Evolutionary conservation across 2,113 vertebrate species (phyloP).

Genomic region (Tenebrosternarchus preto): DNA sequence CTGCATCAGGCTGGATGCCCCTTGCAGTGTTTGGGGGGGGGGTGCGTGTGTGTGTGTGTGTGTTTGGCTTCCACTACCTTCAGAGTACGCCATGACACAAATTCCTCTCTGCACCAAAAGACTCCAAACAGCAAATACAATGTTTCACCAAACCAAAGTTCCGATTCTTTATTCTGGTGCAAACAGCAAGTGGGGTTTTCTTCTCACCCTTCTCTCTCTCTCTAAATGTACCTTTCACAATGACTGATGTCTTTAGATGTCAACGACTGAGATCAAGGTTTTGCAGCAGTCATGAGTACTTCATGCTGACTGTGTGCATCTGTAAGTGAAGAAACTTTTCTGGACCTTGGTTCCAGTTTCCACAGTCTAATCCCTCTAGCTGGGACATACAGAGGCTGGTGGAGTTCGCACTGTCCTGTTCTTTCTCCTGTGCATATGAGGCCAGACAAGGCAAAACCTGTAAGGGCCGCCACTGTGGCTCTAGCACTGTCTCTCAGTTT

Average conservation of each 20-base stretch:
- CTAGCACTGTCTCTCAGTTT: too few species aligned
- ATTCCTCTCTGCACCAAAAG: background rate
- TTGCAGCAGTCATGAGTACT: too few species aligned
- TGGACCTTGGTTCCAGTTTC: background rate
- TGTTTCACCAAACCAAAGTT: conserved; percentile 7
- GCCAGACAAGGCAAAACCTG: too few species aligned
- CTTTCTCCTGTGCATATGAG: too few species aligned
- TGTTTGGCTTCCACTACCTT: conserved; percentile 5
- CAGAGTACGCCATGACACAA: background rate
- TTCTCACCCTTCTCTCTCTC: background rate
- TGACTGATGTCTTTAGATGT: background rate
- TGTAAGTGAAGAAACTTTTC: background rate
- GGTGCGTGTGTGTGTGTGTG: conserved; percentile 37
- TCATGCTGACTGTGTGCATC: background rate
- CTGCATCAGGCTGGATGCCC: background rate
- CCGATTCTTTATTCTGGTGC: conserved; percentile 16
- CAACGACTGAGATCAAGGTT: background rate
- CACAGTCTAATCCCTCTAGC: too few species aligned
- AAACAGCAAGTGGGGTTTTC: background rate
- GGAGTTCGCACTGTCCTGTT: too few species aligned
- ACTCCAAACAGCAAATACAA: conserved; percentile 10
- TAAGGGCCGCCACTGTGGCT: too few species aligned
- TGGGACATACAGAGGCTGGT: too few species aligned
- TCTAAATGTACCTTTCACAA: background rate
- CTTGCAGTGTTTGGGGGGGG: background rate